A percentile compares a stretch with the other conserved stretches of the same genome.
These are phyloP conservation scores for Tortrix viridana DNA, from an alignment of 2,888 invertebrate species.

Conservation along the genomic window DNA sequence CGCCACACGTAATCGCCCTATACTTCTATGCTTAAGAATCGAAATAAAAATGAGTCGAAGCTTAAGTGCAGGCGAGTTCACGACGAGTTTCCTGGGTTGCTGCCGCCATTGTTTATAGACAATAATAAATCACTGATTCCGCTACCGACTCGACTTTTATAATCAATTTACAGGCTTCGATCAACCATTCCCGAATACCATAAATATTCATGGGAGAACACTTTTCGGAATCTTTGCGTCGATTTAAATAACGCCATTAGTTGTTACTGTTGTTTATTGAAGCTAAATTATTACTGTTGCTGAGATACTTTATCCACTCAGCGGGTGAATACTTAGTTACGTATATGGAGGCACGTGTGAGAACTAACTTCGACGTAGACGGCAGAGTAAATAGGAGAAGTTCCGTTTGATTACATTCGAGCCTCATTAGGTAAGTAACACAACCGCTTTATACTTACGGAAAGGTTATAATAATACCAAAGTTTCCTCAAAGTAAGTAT, in stretches of 20 bases:
- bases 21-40: conserved; percentile 2
- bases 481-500: conserved; percentile 6
- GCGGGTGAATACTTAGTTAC: conserved; percentile 33
- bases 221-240: conserved; percentile 59
- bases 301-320: conserved; percentile 46
- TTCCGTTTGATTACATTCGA: conserved; percentile 32
- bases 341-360: conserved; percentile 18
- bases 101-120: conserved; percentile 60
- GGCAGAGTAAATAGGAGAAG: conserved; percentile 30
- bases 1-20: conserved; percentile 10
- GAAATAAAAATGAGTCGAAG: conserved; percentile 9
- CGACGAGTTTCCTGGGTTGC: conserved; percentile 35
- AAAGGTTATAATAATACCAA: conserved; percentile 17
- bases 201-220: conserved; percentile 69
- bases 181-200: conserved; percentile 63
- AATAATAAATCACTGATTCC: conserved; percentile 70
- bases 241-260: conserved; percentile 68
- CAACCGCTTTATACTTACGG: conserved; percentile 7
- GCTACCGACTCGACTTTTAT: conserved; percentile 72
- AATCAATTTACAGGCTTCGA: conserved; percentile 74
- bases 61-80: conserved; percentile 18
- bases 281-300: conserved; percentile 51
- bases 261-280: conserved; percentile 57
- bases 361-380: conserved; percentile 25
- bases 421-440: conserved; percentile 22